Evolutionary conservation across 2,113 vertebrate genomes (phyloP).

Genomic region (Apaloderma vittatum): DNA sequence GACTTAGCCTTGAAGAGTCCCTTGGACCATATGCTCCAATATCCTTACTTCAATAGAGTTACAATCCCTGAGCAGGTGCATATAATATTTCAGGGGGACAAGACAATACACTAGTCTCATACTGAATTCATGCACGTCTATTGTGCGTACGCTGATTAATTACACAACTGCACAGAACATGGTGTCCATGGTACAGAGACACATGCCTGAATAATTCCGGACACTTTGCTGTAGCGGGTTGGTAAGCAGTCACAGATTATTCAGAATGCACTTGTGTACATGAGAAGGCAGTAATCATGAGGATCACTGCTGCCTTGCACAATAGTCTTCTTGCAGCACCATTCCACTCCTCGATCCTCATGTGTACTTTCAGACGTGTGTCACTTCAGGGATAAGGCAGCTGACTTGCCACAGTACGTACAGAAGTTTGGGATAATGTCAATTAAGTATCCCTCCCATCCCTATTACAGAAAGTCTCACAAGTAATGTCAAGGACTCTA

Average conservation of each 20-base stretch:
- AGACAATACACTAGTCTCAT: background rate
- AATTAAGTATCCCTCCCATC: background rate
- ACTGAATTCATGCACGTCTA: background rate
- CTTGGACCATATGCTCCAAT: background rate
- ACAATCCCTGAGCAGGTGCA: background rate
- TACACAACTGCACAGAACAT: background rate
- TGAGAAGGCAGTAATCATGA: background rate
- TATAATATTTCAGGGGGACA: background rate
- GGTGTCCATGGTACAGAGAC: background rate
- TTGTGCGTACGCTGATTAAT: background rate
- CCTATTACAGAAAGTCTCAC: background rate
- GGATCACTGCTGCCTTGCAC: background rate
- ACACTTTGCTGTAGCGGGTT: background rate
- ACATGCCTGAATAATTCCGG: background rate
- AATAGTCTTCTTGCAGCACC: background rate
- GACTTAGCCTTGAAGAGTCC: background rate
- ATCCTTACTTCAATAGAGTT: background rate
- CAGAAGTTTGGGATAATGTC: background rate
- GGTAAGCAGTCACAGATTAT: background rate
- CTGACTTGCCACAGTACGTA: background rate
- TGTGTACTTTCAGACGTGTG: accelerated
- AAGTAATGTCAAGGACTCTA: background rate
- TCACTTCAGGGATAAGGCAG: background rate
- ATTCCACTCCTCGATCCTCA: background rate
- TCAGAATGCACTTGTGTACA: background rate